These are phyloP conservation scores for Puntigrus tetrazona DNA, from an alignment of 2,113 vertebrate genomes.

Conservation along the genomic window DNA sequence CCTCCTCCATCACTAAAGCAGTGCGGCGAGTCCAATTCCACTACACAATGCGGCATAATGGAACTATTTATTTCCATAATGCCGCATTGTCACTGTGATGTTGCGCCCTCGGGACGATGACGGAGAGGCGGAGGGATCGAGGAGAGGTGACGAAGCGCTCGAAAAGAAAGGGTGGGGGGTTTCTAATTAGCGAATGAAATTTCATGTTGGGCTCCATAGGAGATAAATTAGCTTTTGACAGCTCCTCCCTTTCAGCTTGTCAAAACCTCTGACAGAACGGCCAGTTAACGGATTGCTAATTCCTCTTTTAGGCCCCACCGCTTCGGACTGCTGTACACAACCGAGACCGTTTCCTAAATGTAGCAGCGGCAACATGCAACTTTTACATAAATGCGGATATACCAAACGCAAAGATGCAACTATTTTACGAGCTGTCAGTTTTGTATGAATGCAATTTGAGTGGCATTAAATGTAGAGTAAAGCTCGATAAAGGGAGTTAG, in stretches of 20 bases:
- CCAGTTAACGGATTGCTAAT: constrained; percentile 72
- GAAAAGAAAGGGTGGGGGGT: constrained; percentile 34
- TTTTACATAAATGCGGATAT: not conserved
- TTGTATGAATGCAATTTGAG: not conserved
- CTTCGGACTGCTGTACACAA: constrained; percentile 38
- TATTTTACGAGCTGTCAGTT: not conserved
- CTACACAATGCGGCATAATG: constrained; percentile 63
- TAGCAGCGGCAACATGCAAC: constrained; percentile 10
- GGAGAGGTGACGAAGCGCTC: constrained; percentile 52
- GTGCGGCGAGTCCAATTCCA: constrained; percentile 38
- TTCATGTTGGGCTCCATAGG: constrained; percentile 60
- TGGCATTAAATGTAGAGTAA: not conserved
- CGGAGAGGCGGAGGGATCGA: constrained; percentile 23
- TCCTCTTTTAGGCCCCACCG: constrained; percentile 60
- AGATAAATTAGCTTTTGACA: constrained; percentile 70
- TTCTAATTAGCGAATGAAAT: constrained; percentile 75
- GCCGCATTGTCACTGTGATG: constrained; percentile 58
- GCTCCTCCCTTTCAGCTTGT: constrained; percentile 67
- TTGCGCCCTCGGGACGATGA: constrained; percentile 46
- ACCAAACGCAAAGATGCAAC: not conserved
- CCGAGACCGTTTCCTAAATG: constrained; percentile 56
- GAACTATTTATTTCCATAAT: constrained; percentile 71
- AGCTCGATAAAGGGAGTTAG: not conserved
- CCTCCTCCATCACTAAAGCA: constrained; percentile 61
- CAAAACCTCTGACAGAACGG: constrained; percentile 64